Base-by-base conservation (phyloP, 1,140 invertebrate species). In the Eupristina koningsbergeri region DNA sequence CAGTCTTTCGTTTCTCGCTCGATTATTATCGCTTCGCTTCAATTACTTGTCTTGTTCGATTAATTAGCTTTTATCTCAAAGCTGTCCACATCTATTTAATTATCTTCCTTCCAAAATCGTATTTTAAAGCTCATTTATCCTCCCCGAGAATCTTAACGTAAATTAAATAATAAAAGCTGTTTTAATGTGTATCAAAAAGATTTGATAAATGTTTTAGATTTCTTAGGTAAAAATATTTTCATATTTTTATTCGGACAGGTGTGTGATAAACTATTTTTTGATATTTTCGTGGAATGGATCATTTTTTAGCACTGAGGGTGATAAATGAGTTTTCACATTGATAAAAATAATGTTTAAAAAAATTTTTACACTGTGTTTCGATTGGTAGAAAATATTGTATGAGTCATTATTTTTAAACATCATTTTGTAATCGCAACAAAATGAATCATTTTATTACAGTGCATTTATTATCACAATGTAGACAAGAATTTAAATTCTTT, bases 261-360 rank as follows among this genome's bases (percentile, higher is more conserved):
- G 19, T 67, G 19, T 67, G 34, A 67, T 67, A 67, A 39, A 67
- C 17, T 67, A 39, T 19, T 67, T 67, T 67, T 36, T 67, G 64
- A 67, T 67, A 67, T 67, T 67, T 67, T 67, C 34, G 36, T 67
- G 31, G 11, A 67, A 36, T 67, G 29, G 34, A 36, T 36, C 15
- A n/a, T 39, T 71, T 71, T 71, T 41, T 11, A 71, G 6, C 2
- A 41, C 67, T 71, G n/a, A 71, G 67, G 26, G 22, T 41, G 26
- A 71, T 71, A 41, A n/a, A 71, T 41, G 39, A 19, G 29, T 71
- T 71, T 71, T n/a, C 67, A 71, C 5, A 13, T 3, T 1, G 36
- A n/a, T 41, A 17, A 71, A 41, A 41, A 26, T n/a, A 41, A 41
- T 71, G 67, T 41, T 71, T 71, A n/a, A 71, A 41, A 41, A 71